These are phyloP conservation scores for Drosophila seguyi DNA, from an alignment of 1,140 invertebrate genomes.

Conservation along the genomic window DNA sequence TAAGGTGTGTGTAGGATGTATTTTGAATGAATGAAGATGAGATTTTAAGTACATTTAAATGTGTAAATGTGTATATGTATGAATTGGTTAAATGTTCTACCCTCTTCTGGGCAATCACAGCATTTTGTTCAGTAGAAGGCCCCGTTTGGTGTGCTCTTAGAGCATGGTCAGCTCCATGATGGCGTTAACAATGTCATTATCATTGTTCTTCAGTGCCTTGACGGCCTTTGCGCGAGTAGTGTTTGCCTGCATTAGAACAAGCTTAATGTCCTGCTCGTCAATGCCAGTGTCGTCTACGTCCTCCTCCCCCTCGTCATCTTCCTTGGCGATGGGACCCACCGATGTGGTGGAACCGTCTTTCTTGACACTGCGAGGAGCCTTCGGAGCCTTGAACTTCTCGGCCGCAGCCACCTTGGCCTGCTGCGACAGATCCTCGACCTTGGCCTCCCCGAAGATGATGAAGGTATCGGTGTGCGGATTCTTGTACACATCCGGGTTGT, in stretches of 20 bases:
- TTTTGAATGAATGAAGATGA: background rate
- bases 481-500: constrained; percentile 99
- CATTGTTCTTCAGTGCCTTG: constrained; percentile 97
- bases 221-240: constrained; percentile 96
- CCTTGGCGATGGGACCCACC: constrained; percentile 94
- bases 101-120: constrained; percentile 22
- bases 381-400: constrained; percentile 98
- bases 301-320: constrained; percentile 91
- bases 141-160: constrained; percentile 45
- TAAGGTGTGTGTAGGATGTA: background rate
- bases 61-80: constrained; percentile 54
- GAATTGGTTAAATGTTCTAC: constrained; percentile 46
- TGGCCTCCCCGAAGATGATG: constrained; percentile 99
- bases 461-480: constrained; percentile 99
- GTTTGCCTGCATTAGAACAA: constrained; percentile 99
- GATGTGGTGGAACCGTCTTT: constrained; percentile 89
- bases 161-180: constrained; percentile 90
- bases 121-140: constrained; percentile 31
- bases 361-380: constrained; percentile 90
- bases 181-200: constrained; percentile 98
- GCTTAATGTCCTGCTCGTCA: constrained; percentile 98
- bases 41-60: constrained; percentile 46
- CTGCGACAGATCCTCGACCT: constrained; percentile 99
- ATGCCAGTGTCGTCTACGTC: constrained; percentile 97
- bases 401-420: constrained; percentile 99